Conservation (phyloP, 1,140 invertebrate genomes). For the Triops longicaudatus region DNA sequence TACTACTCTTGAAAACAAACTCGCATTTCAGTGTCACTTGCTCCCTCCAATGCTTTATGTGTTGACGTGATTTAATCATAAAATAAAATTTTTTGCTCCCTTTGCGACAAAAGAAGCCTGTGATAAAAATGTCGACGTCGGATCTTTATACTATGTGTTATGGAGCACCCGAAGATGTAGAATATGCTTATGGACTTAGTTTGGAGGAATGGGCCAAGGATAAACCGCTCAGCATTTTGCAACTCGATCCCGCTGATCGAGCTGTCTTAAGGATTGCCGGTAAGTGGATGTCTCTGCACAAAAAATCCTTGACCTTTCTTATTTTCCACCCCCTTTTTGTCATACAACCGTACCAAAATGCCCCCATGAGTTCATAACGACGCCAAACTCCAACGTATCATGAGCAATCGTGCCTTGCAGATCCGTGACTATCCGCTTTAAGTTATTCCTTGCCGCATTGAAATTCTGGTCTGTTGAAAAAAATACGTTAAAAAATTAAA, state of each 20-base stretch:
- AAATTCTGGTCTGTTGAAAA: neutral
- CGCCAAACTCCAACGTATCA: neutral
- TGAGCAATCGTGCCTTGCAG: neutral
- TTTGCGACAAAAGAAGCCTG: neutral
- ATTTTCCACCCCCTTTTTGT: no score
- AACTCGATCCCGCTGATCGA: constrained; percentile 86
- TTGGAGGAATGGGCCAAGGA: constrained; percentile 92
- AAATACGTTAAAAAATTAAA: neutral
- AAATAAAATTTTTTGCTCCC: neutral
- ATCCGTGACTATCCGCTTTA: neutral
- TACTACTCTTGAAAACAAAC: neutral
- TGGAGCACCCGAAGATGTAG: constrained; percentile 23
- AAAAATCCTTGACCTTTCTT: neutral
- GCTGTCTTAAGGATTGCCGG: constrained; percentile 92
- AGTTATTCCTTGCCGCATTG: neutral
- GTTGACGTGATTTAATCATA: neutral
- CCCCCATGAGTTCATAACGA: neutral
- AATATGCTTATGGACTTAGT: constrained; percentile 45
- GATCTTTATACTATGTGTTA: neutral
- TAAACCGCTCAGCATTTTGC: constrained; percentile 88
- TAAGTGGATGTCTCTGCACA: constrained; percentile 42
- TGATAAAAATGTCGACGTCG: constrained; percentile 7
- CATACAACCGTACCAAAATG: no score
- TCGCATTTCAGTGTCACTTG: no score
- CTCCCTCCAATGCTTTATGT: no score